These are phyloP conservation scores for Drosophila pachea DNA, from an alignment of 1,140 invertebrate genomes.

Conservation along the genomic window DNA sequence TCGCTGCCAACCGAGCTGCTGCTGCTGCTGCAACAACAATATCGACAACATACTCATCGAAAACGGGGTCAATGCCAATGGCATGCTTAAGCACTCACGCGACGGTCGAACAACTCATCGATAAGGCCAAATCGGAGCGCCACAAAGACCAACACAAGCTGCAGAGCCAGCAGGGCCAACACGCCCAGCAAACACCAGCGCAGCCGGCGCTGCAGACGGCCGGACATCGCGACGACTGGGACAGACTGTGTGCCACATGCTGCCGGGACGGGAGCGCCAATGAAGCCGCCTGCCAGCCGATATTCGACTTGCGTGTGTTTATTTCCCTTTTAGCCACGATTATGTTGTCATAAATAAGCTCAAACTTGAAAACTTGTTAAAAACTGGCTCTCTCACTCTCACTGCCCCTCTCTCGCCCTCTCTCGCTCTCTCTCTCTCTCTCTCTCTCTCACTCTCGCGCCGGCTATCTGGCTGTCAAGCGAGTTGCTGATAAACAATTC, in stretches of 20 bases:
- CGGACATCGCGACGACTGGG: constrained; percentile 32
- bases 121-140: not conserved
- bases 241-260: constrained; percentile 22
- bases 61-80: no score
- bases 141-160: constrained; percentile 27
- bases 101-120: not conserved
- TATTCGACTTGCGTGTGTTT: constrained; percentile 20
- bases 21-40: not conserved
- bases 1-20: not conserved
- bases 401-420: constrained; percentile 16
- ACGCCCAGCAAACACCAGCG: constrained; percentile 18
- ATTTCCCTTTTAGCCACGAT: constrained; percentile 19
- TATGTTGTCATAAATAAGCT: constrained; percentile 16
- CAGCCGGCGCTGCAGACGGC: not conserved
- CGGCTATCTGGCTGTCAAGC: constrained; percentile 35
- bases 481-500: constrained; percentile 64
- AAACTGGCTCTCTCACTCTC: constrained; percentile 7
- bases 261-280: constrained; percentile 3
- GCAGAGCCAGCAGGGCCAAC: constrained; percentile 20
- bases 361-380: constrained; percentile 8
- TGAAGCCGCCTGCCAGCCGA: constrained; percentile 8
- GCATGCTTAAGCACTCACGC: constrained; percentile 17
- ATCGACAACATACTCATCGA: not conserved
- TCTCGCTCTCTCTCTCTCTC: not conserved
- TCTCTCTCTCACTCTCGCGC: not conserved